A percentile compares a stretch with the other conserved stretches of the same genome.
These are phyloP conservation scores for Heliconius erato DNA, from an alignment of 2,888 invertebrate genomes.

Conservation along the genomic window DNA sequence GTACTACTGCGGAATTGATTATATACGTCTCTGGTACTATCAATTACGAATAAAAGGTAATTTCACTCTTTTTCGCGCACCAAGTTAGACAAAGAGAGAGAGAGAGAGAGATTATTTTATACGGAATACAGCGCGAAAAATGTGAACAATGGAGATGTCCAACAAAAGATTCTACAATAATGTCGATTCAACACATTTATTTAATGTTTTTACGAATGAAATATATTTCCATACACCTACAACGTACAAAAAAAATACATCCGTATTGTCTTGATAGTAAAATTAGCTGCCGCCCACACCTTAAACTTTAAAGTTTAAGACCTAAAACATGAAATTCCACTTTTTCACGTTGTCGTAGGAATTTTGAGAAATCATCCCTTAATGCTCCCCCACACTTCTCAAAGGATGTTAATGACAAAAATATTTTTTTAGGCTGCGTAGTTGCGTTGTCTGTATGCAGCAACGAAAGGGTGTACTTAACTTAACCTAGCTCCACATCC, in stretches of 20 bases:
- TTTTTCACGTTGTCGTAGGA: background rate
- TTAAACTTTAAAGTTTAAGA: too few relatives aligned
- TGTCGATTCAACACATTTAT: background rate
- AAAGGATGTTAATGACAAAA: background rate
- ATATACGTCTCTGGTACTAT: background rate
- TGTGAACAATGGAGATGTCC: too few relatives aligned
- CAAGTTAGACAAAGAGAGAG: background rate
- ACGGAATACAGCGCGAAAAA: background rate
- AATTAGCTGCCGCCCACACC: too few relatives aligned
- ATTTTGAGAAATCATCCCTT: background rate
- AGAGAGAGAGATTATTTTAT: background rate
- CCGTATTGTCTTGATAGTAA: too few relatives aligned
- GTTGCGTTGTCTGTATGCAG: background rate
- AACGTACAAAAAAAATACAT: too few relatives aligned
- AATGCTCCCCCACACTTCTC: background rate
- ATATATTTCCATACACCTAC: too few relatives aligned
- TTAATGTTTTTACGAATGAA: background rate
- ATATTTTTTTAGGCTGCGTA: background rate
- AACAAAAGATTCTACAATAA: background rate
- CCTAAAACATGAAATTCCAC: too few relatives aligned
- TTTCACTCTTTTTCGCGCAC: too few relatives aligned
- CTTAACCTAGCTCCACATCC: too few relatives aligned
- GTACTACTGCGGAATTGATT: background rate
- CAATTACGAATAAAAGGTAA: background rate
- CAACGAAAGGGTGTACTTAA: background rate